Base-by-base conservation (phyloP, 1,140 invertebrate species). In the Andricus grossulariae region DNA sequence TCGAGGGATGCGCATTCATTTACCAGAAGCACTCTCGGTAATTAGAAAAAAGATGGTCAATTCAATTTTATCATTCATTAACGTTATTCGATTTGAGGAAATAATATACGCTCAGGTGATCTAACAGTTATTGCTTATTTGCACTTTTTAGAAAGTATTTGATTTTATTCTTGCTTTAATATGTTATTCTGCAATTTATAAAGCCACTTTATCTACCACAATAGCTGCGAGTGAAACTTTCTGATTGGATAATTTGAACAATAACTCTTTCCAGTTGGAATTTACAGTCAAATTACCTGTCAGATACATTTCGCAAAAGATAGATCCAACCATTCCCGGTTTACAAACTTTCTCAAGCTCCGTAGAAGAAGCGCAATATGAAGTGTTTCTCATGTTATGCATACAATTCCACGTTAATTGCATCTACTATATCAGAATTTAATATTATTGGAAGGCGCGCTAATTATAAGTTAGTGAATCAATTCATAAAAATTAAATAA, bases 261-360 rank as follows among this genome's bases (percentile, higher is more conserved):
- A 16, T 16, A 25, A 13, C 21, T 32, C 57, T 66, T 66, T 32
- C 39, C 25, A 8, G 4, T 2, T 16, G 25, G 10, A 39, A 45
- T 13, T 66, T 39, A 16, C 57, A 60, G 13, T 16, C 13, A 39
- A 66, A 66, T 39, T 66, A 32, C 16, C 60, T 66, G 60, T 66
- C 60, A 39, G 60, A 39, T 66, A n/a, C 15, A 66, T 66, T 66
- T 66, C 16, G 25, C 60, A 5, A 16, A 66, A 66, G 13, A 16
- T 66, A 21, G 25, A 45, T 66, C 39, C 32, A 39, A 66, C 39
- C 39, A 45, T 45, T 45, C 39, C n/a, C 15, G 15, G 4, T 66
- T 66, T 21, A 66, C n/a, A 66, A 66, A 66, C 21, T 66, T 66
- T 16, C 6, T 45, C 32, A 39, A 66, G 60, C 10, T 66, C 21